A percentile compares a stretch with the other conserved stretches of the same genome.
phyloP scores from a whole-genome alignment of 2,797 vertebrate genomes.

The Schizopygopsis pylzovi region DNA sequence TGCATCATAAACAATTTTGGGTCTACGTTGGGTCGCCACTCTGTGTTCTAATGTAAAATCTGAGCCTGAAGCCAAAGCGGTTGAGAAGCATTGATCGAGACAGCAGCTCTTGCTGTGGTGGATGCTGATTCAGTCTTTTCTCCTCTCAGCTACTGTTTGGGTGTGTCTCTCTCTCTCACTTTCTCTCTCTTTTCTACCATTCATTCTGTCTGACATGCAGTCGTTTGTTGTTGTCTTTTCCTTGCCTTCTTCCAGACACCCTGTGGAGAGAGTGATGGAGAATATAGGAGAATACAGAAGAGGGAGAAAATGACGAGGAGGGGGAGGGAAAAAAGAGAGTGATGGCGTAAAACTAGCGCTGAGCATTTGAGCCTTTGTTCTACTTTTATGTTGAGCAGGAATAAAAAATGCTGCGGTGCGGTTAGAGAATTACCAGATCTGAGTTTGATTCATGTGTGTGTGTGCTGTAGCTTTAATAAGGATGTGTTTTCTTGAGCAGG shows the following conservation, averaged over 20 bases:
- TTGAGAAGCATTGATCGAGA: slow-evolving; percentile 43
- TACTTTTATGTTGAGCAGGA: slow-evolving; percentile 39
- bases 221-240: slow-evolving; percentile 61
- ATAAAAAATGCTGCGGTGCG: slow-evolving; percentile 15
- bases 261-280: slow-evolving; percentile 56
- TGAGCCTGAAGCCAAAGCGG: slow-evolving; percentile 29
- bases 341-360: background rate
- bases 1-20: background rate
- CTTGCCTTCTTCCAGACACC: slow-evolving; percentile 49
- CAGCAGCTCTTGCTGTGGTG: slow-evolving; percentile 35
- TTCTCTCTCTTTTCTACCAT: slow-evolving; percentile 44
- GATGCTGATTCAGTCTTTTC: slow-evolving; percentile 60
- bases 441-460: background rate
- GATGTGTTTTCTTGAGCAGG: slow-evolving; percentile 34
- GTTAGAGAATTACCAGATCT: slow-evolving; percentile 2
- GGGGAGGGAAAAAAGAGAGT: slow-evolving; percentile 10
- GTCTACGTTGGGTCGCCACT: background rate
- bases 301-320: slow-evolving; percentile 39
- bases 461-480: slow-evolving; percentile 36
- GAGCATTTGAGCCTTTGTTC: slow-evolving; percentile 41
- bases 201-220: slow-evolving; percentile 57
- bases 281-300: slow-evolving; percentile 38
- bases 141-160: slow-evolving; percentile 48
- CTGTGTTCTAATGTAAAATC: slow-evolving; percentile 4
- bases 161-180: slow-evolving; percentile 46